Conservation (phyloP, 2,888 invertebrate genomes). For the Noctua janthe region DNA sequence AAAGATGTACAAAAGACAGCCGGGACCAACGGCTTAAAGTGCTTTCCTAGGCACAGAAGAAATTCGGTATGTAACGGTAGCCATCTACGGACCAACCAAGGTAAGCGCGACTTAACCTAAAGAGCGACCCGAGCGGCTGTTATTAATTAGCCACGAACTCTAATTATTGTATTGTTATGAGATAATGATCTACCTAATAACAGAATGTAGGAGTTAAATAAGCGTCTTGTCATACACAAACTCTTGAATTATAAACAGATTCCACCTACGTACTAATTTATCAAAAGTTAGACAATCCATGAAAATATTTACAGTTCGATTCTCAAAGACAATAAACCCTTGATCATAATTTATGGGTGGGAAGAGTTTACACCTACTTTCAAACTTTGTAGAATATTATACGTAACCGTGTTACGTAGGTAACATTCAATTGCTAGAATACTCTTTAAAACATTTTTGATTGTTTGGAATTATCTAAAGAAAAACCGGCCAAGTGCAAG, state of each 20-base stretch:
- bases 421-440: not conserved
- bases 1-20: no score
- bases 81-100: no score
- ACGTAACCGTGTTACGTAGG: not conserved
- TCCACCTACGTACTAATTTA: not conserved
- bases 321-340: not conserved
- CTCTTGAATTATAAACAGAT: slow-evolving; percentile 3
- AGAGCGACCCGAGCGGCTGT: no score
- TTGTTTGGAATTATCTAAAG: not conserved
- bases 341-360: not conserved
- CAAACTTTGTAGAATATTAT: not conserved
- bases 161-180: not conserved
- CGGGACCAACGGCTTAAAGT: no score
- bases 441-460: not conserved
- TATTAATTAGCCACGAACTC: no score
- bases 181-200: not conserved
- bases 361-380: not conserved
- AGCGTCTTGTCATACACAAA: no score
- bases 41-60: no score
- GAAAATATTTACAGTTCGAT: not conserved
- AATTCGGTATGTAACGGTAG: no score
- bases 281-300: not conserved
- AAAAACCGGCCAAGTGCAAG: no score
- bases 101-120: no score
- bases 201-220: not conserved